Evolutionary conservation across 2,888 invertebrate species (phyloP).

Genomic region (Leucophenga montana): DNA sequence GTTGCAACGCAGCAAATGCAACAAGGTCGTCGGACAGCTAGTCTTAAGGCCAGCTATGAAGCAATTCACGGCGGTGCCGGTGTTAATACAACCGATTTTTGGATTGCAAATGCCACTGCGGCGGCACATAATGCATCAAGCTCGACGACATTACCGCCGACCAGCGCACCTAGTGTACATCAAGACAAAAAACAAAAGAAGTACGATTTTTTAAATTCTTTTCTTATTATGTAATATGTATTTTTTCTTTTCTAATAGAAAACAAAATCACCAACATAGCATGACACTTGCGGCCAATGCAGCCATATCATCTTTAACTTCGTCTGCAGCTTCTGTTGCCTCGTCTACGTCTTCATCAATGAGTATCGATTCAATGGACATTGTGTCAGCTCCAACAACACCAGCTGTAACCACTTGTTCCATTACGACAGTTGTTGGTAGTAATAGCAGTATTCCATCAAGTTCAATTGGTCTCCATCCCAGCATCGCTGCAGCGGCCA

Average conservation of each 20-base stretch:
- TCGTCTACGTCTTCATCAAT: constrained; percentile 67
- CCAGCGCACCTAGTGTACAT: constrained; percentile 70
- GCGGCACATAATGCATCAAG: constrained; percentile 78
- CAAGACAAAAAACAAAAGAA: constrained; percentile 67
- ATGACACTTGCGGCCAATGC: constrained; percentile 32
- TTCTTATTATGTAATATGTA: constrained; percentile 4
- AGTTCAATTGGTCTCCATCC: neutral
- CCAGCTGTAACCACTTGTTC: constrained; percentile 23
- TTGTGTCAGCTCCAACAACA: constrained; percentile 48
- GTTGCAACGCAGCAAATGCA: constrained; percentile 97
- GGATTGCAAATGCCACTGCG: constrained; percentile 75
- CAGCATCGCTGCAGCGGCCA: neutral
- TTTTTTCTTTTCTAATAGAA: constrained; percentile 45
- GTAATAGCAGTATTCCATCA: neutral
- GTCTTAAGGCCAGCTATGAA: constrained; percentile 95
- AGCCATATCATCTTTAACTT: constrained; percentile 30
- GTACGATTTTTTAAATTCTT: constrained; percentile 40
- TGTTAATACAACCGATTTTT: constrained; percentile 78
- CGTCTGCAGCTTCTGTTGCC: constrained; percentile 64
- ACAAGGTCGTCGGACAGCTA: constrained; percentile 93
- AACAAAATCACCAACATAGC: constrained; percentile 49
- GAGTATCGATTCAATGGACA: constrained; percentile 63
- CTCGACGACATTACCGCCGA: constrained; percentile 71
- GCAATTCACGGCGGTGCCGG: constrained; percentile 84
- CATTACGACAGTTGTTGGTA: neutral